Conservation (phyloP, 2,113 vertebrate genomes). For the Acinonyx jubatus region DNA sequence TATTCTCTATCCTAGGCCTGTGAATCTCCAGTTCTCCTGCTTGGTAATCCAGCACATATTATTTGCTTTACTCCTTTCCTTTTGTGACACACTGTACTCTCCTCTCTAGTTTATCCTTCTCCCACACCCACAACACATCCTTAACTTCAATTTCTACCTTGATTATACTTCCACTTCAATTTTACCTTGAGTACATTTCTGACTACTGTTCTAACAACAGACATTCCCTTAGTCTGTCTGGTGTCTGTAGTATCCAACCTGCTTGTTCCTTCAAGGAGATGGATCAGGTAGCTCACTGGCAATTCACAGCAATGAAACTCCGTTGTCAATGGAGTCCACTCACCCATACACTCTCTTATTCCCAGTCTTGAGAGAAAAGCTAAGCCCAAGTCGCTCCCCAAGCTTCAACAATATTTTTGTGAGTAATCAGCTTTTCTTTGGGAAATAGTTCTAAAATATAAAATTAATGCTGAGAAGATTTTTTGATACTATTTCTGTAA, state of each 20-base stretch:
- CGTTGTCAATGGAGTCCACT: neutral
- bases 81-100: neutral
- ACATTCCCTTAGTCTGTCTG: neutral
- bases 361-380: neutral
- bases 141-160: neutral
- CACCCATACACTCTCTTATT: neutral
- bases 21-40: neutral
- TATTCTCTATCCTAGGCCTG: neutral
- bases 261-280: neutral
- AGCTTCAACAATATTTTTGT: neutral
- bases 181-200: neutral
- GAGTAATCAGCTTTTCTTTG: neutral
- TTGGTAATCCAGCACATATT: neutral
- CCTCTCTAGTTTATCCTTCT: neutral
- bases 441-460: constrained; percentile 21
- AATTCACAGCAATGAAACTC: neutral
- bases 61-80: neutral
- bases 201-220: neutral
- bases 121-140: neutral
- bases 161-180: neutral
- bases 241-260: neutral
- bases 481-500: neutral
- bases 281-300: neutral
- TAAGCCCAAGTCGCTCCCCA: neutral
- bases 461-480: constrained; percentile 20